Evolutionary conservation across 2,888 invertebrate species (phyloP).

Genomic region (Tipula helvola): DNA sequence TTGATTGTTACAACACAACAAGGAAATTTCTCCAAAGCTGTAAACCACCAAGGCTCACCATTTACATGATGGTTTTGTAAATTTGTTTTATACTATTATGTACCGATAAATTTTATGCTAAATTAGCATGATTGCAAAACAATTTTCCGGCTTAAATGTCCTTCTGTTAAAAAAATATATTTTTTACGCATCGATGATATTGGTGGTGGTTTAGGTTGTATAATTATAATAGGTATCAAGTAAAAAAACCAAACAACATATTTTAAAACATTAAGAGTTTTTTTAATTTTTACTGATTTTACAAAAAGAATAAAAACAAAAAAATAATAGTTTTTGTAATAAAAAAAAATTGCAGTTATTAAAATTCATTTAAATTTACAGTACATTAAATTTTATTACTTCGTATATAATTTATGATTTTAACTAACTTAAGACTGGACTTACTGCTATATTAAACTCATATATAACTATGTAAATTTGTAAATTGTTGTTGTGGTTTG

Average conservation of each 20-base stretch:
- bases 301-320: background rate
- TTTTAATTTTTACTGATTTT: background rate
- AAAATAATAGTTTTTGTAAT: background rate
- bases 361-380: background rate
- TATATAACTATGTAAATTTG: background rate
- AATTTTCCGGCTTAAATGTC: too few species aligned
- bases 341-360: background rate
- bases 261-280: background rate
- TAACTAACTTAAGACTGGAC: background rate
- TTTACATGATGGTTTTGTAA: too few species aligned
- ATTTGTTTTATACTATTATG: too few species aligned
- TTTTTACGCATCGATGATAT: too few species aligned
- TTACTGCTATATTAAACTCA: background rate
- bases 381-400: background rate
- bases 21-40: too few species aligned
- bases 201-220: too few species aligned
- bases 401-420: background rate
- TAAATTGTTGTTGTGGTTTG: background rate
- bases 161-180: too few species aligned
- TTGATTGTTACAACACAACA: too few species aligned
- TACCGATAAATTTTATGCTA: too few species aligned
- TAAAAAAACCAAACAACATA: background rate
- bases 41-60: too few species aligned
- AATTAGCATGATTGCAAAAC: too few species aligned
- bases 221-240: background rate